phyloP scores from a whole-genome alignment of 2,113 vertebrate genomes.

The Etheostoma cragini region DNA sequence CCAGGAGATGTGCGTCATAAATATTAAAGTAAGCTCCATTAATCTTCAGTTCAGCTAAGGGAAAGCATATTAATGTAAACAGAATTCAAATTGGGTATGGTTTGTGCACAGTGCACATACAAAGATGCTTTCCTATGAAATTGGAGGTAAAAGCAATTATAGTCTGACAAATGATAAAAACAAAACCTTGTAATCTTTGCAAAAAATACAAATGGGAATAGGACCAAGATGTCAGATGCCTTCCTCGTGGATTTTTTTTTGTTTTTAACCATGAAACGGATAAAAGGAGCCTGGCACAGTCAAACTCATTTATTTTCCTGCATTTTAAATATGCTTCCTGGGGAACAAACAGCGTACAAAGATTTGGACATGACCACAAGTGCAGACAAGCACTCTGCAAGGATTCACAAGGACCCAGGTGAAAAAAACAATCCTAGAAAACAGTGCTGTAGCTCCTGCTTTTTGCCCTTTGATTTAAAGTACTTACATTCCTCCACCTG shows the following conservation, averaged over 20 bases:
- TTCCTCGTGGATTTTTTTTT: conserved; percentile 13
- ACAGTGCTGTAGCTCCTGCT: conserved; percentile 16
- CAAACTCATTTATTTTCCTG: conserved; percentile 63
- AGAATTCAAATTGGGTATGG: conserved; percentile 24
- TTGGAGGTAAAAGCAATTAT: conserved; percentile 59
- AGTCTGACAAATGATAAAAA: conserved; percentile 41
- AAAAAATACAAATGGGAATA: conserved; percentile 22
- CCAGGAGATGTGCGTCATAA: conserved; percentile 52
- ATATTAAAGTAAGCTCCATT: conserved; percentile 64
- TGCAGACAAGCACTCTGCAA: conserved; percentile 64
- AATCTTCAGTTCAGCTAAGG: conserved; percentile 35
- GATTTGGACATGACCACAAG: conserved; percentile 51
- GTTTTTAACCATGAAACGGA: conserved; percentile 31
- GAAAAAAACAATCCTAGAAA: conserved; percentile 25
- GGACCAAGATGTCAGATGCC: conserved; percentile 8
- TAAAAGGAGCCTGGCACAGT: conserved; percentile 14
- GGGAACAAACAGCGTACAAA: conserved; percentile 46
- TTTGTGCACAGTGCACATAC: background rate
- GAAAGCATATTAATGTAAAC: conserved; percentile 48
- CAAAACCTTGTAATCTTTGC: conserved; percentile 41
- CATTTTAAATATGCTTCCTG: conserved; percentile 54
- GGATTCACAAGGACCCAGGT: conserved; percentile 28
- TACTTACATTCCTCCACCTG: conserved; percentile 53
- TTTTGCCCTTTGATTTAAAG: conserved; percentile 43
- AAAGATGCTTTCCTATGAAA: conserved; percentile 3